These are phyloP conservation scores for Euzetes globulus DNA, from an alignment of 2,888 invertebrate species.

Conservation along the genomic window DNA sequence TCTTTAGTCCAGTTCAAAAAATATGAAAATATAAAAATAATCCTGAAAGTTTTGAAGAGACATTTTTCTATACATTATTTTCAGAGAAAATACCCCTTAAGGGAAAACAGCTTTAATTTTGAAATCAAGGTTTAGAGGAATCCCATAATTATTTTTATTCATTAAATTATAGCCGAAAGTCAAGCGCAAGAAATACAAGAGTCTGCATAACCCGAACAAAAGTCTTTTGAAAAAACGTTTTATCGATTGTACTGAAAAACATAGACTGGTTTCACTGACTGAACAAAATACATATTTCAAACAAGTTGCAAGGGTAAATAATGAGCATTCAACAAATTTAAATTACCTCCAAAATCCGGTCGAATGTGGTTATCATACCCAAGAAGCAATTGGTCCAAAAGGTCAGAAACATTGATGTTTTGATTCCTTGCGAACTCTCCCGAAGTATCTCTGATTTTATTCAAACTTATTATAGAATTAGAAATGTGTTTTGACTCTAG, in stretches of 20 bases:
- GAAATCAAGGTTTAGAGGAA: not conserved
- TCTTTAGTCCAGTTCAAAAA: too few species aligned
- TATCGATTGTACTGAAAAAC: too few species aligned
- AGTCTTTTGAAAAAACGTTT: not conserved
- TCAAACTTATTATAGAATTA: not conserved
- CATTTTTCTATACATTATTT: too few species aligned
- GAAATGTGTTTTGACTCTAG: not conserved
- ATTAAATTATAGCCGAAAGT: constrained; percentile 14
- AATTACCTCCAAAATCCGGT: constrained; percentile 66
- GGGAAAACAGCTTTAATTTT: not conserved
- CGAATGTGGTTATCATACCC: constrained; percentile 73
- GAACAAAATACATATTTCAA: too few species aligned
- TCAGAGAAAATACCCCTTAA: too few species aligned
- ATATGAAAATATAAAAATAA: too few species aligned
- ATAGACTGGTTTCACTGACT: too few species aligned
- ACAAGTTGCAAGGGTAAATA: too few species aligned
- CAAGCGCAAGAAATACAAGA: not conserved
- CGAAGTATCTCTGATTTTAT: not conserved
- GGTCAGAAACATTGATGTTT: constrained; percentile 59
- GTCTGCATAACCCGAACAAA: not conserved
- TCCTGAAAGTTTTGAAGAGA: too few species aligned
- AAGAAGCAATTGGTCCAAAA: constrained; percentile 64
- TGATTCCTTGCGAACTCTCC: constrained; percentile 19
- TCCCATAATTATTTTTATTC: not conserved
- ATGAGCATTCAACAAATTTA: too few species aligned